Evolutionary conservation across 1,140 invertebrate genomes (phyloP), one percentile per base, ranked within the genome.

Genomic region (Aplysia californica): DNA sequence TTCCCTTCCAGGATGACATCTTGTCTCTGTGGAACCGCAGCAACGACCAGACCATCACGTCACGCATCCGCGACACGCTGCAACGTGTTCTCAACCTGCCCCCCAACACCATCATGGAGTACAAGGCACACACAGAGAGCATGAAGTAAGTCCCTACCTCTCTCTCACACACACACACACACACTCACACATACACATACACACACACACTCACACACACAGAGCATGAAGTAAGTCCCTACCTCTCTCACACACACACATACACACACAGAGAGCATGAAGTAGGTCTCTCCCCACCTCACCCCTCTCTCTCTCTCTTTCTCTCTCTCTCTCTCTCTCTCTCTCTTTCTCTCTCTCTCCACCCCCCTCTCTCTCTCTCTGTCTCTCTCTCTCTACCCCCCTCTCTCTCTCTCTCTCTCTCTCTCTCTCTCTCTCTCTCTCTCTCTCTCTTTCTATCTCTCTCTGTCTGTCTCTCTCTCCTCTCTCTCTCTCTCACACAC

Each of bases 21-120:
- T 94, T 99, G 85, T 98, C 97, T 81, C 93, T 99, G 82, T 99
- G 98, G 98, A 99, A 99, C 91, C 94, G 95, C 87, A 98, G 95
- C 81, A 96, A 97, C 81, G 96, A 99, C 92, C 92, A 93, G 86
- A 92, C 92, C 75, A 96, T 95, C 72, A 98, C 95, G 81, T 93
- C 93, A 76, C 92, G 96, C 83, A 98, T 99, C 83, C 93, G 97
- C 84, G 98, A 99, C 91, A 97, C 96, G 39, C 90, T 99, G 80
- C 94, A 95, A 87, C 92, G 97, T 87, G 94, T 99, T 82, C 92
- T 99, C 82, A 97, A 99, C 92, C 93, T 99, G 88, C 97, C 97
- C 78, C 91, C 94, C 61, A 95, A 95, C 90, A 95, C 96, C 77
- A 93, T 95, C 84, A 94, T 99, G 92, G 97, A 99, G 91, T 99